Percentiles rank a stretch among this genome's conserved stretches.
phyloP scores from a whole-genome alignment of 2,888 invertebrate genomes.

The Syritta pipiens region DNA sequence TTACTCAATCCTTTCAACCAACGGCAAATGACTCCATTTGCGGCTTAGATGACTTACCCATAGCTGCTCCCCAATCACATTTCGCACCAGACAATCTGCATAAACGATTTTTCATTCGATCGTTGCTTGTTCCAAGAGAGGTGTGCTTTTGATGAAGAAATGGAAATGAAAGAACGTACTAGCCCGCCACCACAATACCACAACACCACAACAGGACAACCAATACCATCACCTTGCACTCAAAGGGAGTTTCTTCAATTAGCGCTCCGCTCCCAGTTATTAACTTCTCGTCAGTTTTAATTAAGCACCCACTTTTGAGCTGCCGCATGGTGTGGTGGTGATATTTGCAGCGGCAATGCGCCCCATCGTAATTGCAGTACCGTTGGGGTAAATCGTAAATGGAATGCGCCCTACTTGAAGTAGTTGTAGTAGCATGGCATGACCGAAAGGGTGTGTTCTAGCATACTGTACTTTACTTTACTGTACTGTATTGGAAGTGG shows the following conservation, averaged over 20 bases:
- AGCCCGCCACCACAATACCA: slow-evolving; percentile 2
- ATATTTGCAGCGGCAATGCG: slow-evolving; percentile 42
- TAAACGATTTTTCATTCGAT: slow-evolving; percentile 66
- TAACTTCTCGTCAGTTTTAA: slow-evolving; percentile 74
- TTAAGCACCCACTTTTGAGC: slow-evolving; percentile 71
- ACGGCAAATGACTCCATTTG: slow-evolving; percentile 61
- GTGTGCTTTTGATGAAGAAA: slow-evolving; percentile 35
- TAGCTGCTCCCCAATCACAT: slow-evolving; percentile 61
- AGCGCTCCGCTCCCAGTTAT: slow-evolving; percentile 72
- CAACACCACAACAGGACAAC: not conserved
- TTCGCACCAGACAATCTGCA: slow-evolving; percentile 61
- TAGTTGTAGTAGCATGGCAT: slow-evolving; percentile 30
- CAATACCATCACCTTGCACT: slow-evolving; percentile 34
- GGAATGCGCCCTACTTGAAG: slow-evolving; percentile 36
- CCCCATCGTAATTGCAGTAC: slow-evolving; percentile 33
- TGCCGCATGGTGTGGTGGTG: slow-evolving; percentile 28
- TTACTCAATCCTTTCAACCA: slow-evolving; percentile 35
- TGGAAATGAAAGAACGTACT: slow-evolving; percentile 25
- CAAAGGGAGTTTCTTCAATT: slow-evolving; percentile 69
- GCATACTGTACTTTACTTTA: not conserved
- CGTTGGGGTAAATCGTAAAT: slow-evolving; percentile 32
- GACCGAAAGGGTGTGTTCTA: slow-evolving; percentile 47
- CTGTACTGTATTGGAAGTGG: too few species aligned
- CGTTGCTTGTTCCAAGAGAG: slow-evolving; percentile 27
- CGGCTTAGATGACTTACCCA: slow-evolving; percentile 50